These are phyloP conservation scores for Coreoperca whiteheadi DNA, from an alignment of 2,113 vertebrate genomes.

Conservation along the genomic window DNA sequence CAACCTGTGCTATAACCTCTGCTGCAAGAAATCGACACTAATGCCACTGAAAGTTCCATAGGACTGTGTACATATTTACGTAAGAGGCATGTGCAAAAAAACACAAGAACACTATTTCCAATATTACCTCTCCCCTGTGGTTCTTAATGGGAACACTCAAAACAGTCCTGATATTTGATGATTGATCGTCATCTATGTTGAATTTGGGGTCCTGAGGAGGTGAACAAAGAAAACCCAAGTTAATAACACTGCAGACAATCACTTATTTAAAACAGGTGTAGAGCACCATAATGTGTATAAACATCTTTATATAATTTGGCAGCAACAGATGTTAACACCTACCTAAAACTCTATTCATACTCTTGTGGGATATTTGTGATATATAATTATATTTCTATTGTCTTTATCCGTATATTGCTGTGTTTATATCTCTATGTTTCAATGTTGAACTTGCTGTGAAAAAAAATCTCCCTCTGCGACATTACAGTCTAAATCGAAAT, in stretches of 20 bases:
- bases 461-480: too few species aligned
- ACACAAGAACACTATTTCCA: background rate
- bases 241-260: background rate
- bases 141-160: conserved; percentile 93
- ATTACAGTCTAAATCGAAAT: too few species aligned
- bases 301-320: background rate
- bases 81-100: background rate
- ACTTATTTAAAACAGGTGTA: background rate
- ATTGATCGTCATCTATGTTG: conserved; percentile 86
- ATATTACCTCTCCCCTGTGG: conserved; percentile 88
- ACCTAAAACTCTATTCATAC: background rate
- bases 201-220: conserved; percentile 88
- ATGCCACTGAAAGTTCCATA: background rate
- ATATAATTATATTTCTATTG: too few species aligned
- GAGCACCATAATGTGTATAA: background rate
- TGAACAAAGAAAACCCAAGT: conserved; percentile 13
- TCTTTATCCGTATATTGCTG: too few species aligned
- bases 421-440: too few species aligned
- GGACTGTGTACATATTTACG: background rate
- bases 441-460: too few species aligned
- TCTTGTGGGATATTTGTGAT: too few species aligned
- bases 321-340: background rate
- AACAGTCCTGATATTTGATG: conserved; percentile 88
- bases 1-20: background rate
- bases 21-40: background rate